Conservation (phyloP, 2,113 vertebrate genomes). For the Pitta sordida region DNA sequence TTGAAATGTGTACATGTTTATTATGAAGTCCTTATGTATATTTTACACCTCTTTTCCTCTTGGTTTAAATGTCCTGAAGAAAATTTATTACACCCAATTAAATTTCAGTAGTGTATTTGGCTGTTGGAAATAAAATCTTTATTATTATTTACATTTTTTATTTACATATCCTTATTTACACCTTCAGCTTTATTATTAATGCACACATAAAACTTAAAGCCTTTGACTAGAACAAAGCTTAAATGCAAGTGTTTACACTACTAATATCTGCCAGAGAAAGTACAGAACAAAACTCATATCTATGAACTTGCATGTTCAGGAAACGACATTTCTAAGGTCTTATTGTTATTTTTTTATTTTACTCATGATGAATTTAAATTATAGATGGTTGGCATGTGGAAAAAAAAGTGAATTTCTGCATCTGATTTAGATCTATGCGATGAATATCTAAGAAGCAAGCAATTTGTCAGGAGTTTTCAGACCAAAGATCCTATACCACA, state of each 20-base stretch:
- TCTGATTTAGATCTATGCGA: not conserved
- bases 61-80: conserved; percentile 5
- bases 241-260: not conserved
- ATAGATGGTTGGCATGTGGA: not conserved
- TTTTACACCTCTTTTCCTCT: not conserved
- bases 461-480: conserved; percentile 47
- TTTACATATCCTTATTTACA: conserved; percentile 3
- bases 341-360: not conserved
- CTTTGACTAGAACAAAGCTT: not conserved
- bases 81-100: conserved; percentile 26
- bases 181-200: not conserved
- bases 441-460: conserved; percentile 24
- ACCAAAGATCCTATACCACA: not conserved
- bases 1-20: not conserved
- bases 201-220: not conserved
- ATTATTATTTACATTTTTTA: not conserved
- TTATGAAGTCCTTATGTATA: not conserved
- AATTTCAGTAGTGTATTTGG: not conserved
- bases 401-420: conserved; percentile 4
- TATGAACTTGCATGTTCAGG: not conserved
- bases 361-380: not conserved
- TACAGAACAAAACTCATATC: not conserved
- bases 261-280: not conserved
- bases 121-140: not conserved
- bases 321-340: not conserved